phyloP scores from a whole-genome alignment of 92 coral and sea anemone species.

The Porites lobata region DNA sequence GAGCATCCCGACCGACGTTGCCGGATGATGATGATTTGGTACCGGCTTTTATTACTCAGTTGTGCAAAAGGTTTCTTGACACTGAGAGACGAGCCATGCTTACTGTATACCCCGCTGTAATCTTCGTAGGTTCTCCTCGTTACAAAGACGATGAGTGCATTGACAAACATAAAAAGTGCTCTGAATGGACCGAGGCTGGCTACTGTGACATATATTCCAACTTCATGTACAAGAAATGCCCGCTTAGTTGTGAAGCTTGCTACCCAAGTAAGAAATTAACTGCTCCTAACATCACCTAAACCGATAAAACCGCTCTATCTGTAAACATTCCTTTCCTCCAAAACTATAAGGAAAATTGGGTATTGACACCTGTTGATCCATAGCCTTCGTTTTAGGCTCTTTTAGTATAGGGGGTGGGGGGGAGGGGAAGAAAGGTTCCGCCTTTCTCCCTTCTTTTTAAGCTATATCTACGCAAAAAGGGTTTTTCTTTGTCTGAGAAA shows the following conservation, averaged over 20 bases:
- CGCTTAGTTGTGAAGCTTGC: conserved; percentile 85
- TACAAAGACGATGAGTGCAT: conserved; percentile 53
- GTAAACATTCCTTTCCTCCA: too few relatives aligned
- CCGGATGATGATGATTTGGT: too few relatives aligned
- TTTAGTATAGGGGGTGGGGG: neutral
- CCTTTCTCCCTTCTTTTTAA: too few relatives aligned
- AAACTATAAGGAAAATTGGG: too few relatives aligned
- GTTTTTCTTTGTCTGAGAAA: too few relatives aligned
- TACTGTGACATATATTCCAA: conserved; percentile 66
- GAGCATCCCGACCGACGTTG: too few relatives aligned
- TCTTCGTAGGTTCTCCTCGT: conserved; percentile 11
- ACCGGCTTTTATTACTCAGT: too few relatives aligned
- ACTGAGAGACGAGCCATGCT: neutral
- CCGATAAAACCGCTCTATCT: too few relatives aligned
- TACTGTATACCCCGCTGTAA: neutral
- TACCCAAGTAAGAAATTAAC: conserved; percentile 68
- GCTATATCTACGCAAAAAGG: too few relatives aligned
- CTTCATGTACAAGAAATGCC: conserved; percentile 80
- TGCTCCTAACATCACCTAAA: neutral
- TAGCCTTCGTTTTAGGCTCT: neutral
- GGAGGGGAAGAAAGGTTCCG: too few relatives aligned
- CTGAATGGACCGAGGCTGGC: conserved; percentile 76
- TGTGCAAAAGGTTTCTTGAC: neutral
- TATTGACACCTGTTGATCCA: neutral
- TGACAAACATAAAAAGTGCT: conserved; percentile 61